Percentiles rank a stretch among this genome's conserved stretches.
Evolutionary conservation across 2,888 invertebrate genomes (phyloP).

Genomic region (Myopa testacea): DNA sequence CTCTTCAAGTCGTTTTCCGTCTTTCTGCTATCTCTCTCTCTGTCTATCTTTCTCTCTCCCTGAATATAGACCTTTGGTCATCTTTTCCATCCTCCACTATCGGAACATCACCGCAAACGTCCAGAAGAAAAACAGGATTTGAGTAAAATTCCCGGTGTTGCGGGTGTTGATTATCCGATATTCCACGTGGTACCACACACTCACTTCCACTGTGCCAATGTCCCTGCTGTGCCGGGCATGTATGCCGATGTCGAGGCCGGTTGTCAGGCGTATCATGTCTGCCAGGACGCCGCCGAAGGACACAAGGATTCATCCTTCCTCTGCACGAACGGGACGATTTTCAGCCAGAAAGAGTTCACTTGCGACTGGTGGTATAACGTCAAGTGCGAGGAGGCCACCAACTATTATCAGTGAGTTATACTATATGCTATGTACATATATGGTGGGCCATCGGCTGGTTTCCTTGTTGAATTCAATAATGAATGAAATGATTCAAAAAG

Average conservation of each 20-base stretch:
- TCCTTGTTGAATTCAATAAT: no score
- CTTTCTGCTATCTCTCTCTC: no score
- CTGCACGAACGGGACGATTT: slow-evolving; percentile 87
- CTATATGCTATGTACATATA: background rate
- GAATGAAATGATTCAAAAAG: no score
- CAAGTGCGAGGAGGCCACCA: slow-evolving; percentile 80
- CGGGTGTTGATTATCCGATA: slow-evolving; percentile 86
- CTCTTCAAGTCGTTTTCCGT: no score
- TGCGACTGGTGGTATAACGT: slow-evolving; percentile 96
- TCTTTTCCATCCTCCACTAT: slow-evolving; percentile 59
- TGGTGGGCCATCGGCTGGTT: background rate
- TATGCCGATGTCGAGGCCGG: slow-evolving; percentile 92
- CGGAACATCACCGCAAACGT: slow-evolving; percentile 47
- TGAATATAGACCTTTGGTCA: slow-evolving; percentile 60
- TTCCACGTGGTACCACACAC: slow-evolving; percentile 83
- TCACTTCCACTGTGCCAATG: slow-evolving; percentile 81
- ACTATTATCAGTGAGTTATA: slow-evolving; percentile 76
- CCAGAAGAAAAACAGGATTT: slow-evolving; percentile 74
- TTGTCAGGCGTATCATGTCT: slow-evolving; percentile 90
- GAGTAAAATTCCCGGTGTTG: slow-evolving; percentile 81
- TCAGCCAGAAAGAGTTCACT: slow-evolving; percentile 86
- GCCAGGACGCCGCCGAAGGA: slow-evolving; percentile 88
- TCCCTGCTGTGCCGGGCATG: slow-evolving; percentile 86
- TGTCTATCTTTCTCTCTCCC: background rate
- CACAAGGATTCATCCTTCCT: slow-evolving; percentile 86